Evolutionary conservation across 2,888 invertebrate genomes (phyloP).

Genomic region (Sphaerophoria taeniata): DNA sequence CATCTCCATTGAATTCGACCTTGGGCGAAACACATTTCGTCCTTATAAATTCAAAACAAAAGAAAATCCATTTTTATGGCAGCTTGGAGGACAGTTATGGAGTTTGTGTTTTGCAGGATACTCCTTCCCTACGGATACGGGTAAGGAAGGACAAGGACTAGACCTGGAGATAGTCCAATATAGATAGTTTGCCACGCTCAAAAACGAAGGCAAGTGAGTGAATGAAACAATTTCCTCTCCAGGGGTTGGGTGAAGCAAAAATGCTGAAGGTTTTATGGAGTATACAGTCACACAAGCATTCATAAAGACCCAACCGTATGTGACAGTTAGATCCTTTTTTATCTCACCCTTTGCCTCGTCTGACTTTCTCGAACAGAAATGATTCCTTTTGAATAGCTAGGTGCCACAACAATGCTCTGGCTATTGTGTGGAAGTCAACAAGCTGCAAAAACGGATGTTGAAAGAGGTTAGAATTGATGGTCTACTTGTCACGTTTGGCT

Average conservation of each 20-base stretch:
- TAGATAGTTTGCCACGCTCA: neutral
- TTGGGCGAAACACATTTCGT: slow-evolving; percentile 19
- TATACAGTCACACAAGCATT: slow-evolving; percentile 5
- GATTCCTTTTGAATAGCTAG: neutral
- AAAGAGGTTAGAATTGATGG: slow-evolving; percentile 5
- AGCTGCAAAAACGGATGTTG: neutral
- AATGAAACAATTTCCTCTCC: neutral
- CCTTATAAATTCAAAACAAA: neutral
- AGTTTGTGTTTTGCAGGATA: neutral
- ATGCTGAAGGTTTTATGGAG: slow-evolving; percentile 7
- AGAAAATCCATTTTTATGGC: slow-evolving; percentile 28
- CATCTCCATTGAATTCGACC: slow-evolving; percentile 17
- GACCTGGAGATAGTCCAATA: slow-evolving; percentile 1
- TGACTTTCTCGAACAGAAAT: neutral
- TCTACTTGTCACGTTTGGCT: neutral
- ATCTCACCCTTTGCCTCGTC: neutral
- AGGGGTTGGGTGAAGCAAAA: neutral
- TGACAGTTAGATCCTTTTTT: slow-evolving; percentile 7
- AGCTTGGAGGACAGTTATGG: neutral
- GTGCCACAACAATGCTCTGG: neutral
- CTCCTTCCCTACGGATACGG: neutral
- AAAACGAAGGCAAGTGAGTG: neutral
- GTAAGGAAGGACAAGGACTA: neutral
- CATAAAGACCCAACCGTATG: slow-evolving; percentile 22
- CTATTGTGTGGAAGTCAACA: slow-evolving; percentile 26